Evolutionary conservation across 1,140 invertebrate species (phyloP).

Genomic region (Nomia melanderi): DNA sequence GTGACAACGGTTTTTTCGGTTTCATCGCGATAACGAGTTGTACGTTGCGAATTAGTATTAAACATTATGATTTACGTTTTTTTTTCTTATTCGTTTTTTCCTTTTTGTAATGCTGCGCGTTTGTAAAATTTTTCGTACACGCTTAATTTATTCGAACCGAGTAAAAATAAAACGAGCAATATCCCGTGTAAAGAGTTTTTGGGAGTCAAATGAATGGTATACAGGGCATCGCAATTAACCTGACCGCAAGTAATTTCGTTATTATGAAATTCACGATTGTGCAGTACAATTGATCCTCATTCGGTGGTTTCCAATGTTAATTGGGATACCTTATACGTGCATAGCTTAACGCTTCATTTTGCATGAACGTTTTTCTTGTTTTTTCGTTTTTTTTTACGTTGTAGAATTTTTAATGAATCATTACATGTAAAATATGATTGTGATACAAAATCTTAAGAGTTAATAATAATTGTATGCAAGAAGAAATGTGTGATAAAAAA

Average conservation of each 20-base stretch:
- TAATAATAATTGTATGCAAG: constrained; percentile 10
- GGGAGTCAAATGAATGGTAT: background rate
- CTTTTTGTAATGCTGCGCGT: background rate
- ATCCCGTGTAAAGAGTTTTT: background rate
- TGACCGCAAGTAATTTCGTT: background rate
- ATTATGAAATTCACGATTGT: background rate
- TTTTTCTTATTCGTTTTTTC: background rate
- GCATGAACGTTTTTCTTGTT: background rate
- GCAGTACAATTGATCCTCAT: background rate
- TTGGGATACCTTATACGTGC: background rate
- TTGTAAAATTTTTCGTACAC: constrained; percentile 18
- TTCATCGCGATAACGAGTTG: constrained; percentile 42
- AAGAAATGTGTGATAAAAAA: constrained; percentile 24
- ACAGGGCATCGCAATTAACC: background rate
- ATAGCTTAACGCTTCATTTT: background rate
- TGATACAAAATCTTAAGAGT: constrained; percentile 1
- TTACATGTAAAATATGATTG: background rate
- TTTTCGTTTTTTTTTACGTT: too few species aligned
- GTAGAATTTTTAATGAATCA: background rate
- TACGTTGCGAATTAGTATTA: constrained; percentile 47
- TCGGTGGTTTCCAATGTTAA: background rate
- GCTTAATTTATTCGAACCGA: constrained; percentile 6
- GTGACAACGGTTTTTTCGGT: too few species aligned
- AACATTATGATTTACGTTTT: constrained; percentile 25
- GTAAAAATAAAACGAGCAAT: background rate